A percentile compares a stretch with the other conserved stretches of the same genome.
Conservation (phyloP, 2,888 invertebrate species). For the Poecilobothrus nobilitatus region DNA sequence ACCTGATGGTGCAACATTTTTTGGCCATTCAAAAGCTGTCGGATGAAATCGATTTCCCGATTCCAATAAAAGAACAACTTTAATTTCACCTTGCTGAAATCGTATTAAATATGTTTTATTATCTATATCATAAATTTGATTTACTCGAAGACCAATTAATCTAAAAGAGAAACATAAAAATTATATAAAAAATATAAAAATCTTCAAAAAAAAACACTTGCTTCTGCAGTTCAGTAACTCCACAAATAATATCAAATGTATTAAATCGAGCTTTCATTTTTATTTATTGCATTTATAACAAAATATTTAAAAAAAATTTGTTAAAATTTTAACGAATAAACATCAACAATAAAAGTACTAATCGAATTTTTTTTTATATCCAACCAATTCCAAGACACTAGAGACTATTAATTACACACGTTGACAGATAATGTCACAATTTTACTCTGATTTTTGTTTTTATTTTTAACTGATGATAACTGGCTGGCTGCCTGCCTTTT, state of each 20-base stretch:
- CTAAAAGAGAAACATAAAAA: conserved; percentile 43
- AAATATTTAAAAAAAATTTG: too few relatives aligned
- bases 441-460: too few relatives aligned
- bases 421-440: too few relatives aligned
- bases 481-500: too few relatives aligned
- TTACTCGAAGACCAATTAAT: conserved; percentile 82
- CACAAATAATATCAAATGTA: conserved; percentile 85
- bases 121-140: conserved; percentile 96
- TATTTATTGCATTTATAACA: background rate
- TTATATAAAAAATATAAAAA: conserved; percentile 15
- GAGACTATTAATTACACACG: too few relatives aligned
- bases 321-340: too few relatives aligned
- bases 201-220: conserved; percentile 41
- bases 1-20: conserved; percentile 88
- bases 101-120: conserved; percentile 90
- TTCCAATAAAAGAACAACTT: conserved; percentile 80
- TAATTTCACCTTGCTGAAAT: conserved; percentile 75
- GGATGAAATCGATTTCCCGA: conserved; percentile 90
- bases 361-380: too few relatives aligned
- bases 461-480: too few relatives aligned
- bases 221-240: conserved; percentile 79
- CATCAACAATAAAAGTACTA: too few relatives aligned
- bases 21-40: conserved; percentile 97
- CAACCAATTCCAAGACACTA: too few relatives aligned
- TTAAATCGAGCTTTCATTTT: conserved; percentile 90